Conservation (phyloP, 2,113 vertebrate species). For the Ciconia boyciana region DNA sequence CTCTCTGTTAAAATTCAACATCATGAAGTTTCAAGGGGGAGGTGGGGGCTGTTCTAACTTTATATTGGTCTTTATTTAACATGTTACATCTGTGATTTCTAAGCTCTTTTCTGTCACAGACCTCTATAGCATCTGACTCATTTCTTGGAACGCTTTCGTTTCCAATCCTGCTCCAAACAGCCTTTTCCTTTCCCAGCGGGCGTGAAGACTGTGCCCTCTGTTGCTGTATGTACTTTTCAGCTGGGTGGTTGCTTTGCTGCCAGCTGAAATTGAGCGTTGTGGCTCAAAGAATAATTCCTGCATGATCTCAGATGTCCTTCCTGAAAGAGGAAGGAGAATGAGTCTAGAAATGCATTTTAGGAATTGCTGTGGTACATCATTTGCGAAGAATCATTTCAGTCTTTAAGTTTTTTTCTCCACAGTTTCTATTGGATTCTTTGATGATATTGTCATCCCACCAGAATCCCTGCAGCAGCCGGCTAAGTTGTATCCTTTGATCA, state of each 20-base stretch:
- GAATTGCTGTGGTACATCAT: not conserved
- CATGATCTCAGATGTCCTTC: not conserved
- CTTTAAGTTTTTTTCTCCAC: slow-evolving; percentile 4
- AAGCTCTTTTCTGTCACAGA: slow-evolving; percentile 19
- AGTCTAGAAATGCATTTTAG: not conserved
- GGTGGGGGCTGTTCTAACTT: not conserved
- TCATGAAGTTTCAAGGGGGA: not conserved
- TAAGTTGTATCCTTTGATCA: slow-evolving; percentile 91
- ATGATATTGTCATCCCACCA: slow-evolving; percentile 92
- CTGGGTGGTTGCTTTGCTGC: not conserved
- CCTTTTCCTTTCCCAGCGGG: slow-evolving; percentile 18
- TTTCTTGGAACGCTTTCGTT: slow-evolving; percentile 14
- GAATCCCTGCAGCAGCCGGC: slow-evolving; percentile 94
- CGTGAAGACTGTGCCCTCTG: slow-evolving; percentile 11
- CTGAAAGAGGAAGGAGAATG: slow-evolving; percentile 1
- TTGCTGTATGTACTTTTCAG: slow-evolving; percentile 33
- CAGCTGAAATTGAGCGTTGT: not conserved
- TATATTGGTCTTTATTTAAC: not conserved
- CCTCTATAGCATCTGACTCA: slow-evolving; percentile 48
- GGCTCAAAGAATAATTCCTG: slow-evolving; percentile 17
- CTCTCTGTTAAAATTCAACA: not conserved
- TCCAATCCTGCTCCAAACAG: not conserved
- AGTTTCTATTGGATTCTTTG: slow-evolving; percentile 95
- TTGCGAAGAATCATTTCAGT: not conserved
- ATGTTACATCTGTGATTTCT: slow-evolving; percentile 13